Base-by-base conservation (phyloP, 2,888 invertebrate species). In the Apotomis betuletana region DNA sequence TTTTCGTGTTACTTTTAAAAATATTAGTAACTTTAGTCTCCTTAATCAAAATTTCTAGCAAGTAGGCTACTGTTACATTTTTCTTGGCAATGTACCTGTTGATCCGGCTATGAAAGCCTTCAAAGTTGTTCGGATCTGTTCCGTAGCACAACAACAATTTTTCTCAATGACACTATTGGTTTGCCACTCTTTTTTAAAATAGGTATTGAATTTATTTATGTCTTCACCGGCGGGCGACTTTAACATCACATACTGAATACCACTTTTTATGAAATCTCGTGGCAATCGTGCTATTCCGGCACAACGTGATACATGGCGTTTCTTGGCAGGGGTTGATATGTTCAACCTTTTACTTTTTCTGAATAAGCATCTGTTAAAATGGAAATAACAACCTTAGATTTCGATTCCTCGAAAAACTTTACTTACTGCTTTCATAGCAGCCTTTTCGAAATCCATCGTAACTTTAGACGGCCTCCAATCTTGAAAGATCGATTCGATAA, bases 21-120 rank as follows among this genome's bases (percentile, higher is more conserved):
- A 54, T 54, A 54, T 54, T 54, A 13, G 54, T 54, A 54, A 54
- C 15, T 54, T 54, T 54, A 54, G 12, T 54, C 54, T 6, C 41
- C 5, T 41, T 41, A 41, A 41, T 41, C 41, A 41, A 41, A 41
- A 41, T 41, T 41, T 41, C 41, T 41, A 41, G 41, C 41, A 41
- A 41, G 41, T 41, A 6, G 41, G 41, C 41, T 41, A n/a, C 15
- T 15, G 0, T 49, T 12, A 49, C 49, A 49, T 49, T 59, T 59
- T 59, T 59, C 41, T 59, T 59, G 36, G 36, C 59, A 12, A 59
- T 59, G 59, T 59, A 38, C 15, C 59, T 36, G 41, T 59, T 59
- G 15, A 59, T 59, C 59, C 59, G 59, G 59, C 59, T 59, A 59
- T 59, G 59, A 36, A 36, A 59, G 15, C 59, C 59, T 59, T 59